Evolutionary conservation across 2,888 invertebrate species (phyloP).

Genomic region (Eustalomyia histrio): DNA sequence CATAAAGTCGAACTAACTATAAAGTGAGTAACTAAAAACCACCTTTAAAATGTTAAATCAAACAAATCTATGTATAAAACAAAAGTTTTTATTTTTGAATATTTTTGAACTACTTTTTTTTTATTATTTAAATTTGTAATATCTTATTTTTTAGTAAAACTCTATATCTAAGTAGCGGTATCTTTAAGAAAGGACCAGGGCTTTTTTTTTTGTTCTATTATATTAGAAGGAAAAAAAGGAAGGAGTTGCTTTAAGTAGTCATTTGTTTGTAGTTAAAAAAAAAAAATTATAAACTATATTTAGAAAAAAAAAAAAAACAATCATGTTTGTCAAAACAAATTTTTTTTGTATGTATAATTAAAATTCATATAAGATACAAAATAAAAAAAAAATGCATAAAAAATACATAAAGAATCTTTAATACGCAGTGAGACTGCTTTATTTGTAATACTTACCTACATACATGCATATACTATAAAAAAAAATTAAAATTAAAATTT

Average conservation of each 20-base stretch:
- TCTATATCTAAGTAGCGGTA: conserved; percentile 6
- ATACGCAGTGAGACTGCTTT: conserved; percentile 29
- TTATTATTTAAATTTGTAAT: conserved; percentile 3
- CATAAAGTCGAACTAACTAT: conserved; percentile 9
- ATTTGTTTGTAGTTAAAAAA: conserved; percentile 52
- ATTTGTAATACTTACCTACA: not conserved
- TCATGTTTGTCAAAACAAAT: conserved; percentile 9
- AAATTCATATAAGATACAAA: not conserved
- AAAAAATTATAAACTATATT: not conserved
- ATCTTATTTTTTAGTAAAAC: conserved; percentile 24
- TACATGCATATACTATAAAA: too few species aligned
- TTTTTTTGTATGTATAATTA: conserved; percentile 18
- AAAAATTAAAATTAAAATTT: too few species aligned
- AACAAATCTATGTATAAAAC: conserved; percentile 1
- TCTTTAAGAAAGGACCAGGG: conserved; percentile 32
- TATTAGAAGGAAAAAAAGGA: not conserved
- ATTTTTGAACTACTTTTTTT: conserved; percentile 21
- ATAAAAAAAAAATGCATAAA: not conserved
- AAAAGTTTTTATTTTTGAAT: conserved; percentile 16
- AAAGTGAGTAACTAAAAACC: conserved; percentile 46
- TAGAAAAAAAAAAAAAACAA: conserved; percentile 8
- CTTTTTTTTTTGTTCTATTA: conserved; percentile 3
- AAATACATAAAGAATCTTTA: not conserved
- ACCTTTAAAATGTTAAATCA: conserved; percentile 25
- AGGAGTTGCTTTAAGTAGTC: conserved; percentile 38